Conservation (phyloP, 37 sponge, comb jelly and placozoan genomes). For the Oscarella lobularis region DNA sequence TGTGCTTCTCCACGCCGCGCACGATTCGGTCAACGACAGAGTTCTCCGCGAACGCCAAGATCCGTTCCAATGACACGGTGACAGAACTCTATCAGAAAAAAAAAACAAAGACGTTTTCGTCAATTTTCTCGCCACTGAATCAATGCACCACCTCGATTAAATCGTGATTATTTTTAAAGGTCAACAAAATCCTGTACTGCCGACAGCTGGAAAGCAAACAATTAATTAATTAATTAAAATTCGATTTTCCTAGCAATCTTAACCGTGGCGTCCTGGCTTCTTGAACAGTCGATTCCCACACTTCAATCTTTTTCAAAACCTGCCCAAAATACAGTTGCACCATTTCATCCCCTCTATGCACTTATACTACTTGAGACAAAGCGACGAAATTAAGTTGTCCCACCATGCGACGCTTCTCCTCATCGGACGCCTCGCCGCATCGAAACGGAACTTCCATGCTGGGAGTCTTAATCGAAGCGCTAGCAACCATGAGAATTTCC, state of each 20-base stretch:
- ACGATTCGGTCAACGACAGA: constrained; percentile 40
- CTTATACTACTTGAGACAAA: constrained; percentile 35
- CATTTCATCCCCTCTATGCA: neutral
- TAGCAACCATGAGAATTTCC: constrained; percentile 90
- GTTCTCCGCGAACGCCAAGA: too few relatives aligned
- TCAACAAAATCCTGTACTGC: too few relatives aligned
- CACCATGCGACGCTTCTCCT: constrained; percentile 32
- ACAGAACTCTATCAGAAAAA: too few relatives aligned
- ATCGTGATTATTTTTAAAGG: too few relatives aligned
- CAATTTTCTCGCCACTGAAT: too few relatives aligned
- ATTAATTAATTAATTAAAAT: too few relatives aligned
- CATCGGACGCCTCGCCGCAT: neutral
- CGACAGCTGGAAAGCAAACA: too few relatives aligned
- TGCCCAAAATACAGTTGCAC: constrained; percentile 16
- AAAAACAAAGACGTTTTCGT: too few relatives aligned
- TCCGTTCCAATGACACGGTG: too few relatives aligned
- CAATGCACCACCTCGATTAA: too few relatives aligned
- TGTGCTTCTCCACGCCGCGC: constrained; percentile 23
- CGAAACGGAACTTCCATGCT: constrained; percentile 72
- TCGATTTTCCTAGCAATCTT: too few relatives aligned
- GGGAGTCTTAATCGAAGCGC: constrained; percentile 84
- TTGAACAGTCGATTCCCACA: constrained; percentile 43
- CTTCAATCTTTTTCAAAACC: constrained; percentile 81
- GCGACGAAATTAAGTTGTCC: constrained; percentile 55
- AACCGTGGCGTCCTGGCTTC: too few relatives aligned